Evolutionary conservation across 2,888 invertebrate genomes (phyloP), one percentile per base, ranked within the genome.

Genomic region (Anorthoa munda): DNA sequence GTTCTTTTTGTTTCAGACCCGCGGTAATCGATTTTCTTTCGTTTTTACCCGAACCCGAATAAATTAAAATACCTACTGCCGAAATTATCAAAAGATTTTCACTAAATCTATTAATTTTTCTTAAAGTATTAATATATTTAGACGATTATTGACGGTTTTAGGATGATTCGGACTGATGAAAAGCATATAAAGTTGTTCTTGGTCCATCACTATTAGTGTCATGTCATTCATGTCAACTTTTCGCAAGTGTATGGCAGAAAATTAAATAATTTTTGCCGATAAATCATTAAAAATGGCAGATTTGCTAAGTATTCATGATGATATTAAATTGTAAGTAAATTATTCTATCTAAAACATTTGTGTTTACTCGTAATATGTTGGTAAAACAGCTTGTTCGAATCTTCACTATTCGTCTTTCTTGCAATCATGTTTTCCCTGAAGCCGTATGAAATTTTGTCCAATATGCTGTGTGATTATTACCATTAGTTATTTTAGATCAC

Each of bases 291-390:
- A 86, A 89, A 96, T 96, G 96, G 96, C 95, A 92, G 91, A 99
- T 97, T 90, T 98, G 94, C 91, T 97, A 97, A 81, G 91, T 90
- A 97, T 98, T 86, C 97, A 98, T 91, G 97, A 98, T 96, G 98
- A 98, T 93, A 97, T 98, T 93, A 98, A 97, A 93, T 93, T 98
- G 97, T 98, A 93, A 97, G 97, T 97, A 76, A 51, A 69, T 31
- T n/a, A 23, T 48, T 64, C 7, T 66, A 26, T 26, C 0, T 21
- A 15, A 66, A 59, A 56, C 9, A n/a, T 26, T 23, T 5, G 17
- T 59, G 9, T 50, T 18, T 46, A 45, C 18, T 26, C 31, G 3
- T 11, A 0, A 18, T 23, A 23, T 4, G 12, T 17, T 39, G 46
- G 68, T 71, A 75, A 66, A 60, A 67, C 17, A 2, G 15, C n/a